Evolutionary conservation across 1,140 invertebrate species (phyloP).

Genomic region (Mizuhopecten yessoensis): DNA sequence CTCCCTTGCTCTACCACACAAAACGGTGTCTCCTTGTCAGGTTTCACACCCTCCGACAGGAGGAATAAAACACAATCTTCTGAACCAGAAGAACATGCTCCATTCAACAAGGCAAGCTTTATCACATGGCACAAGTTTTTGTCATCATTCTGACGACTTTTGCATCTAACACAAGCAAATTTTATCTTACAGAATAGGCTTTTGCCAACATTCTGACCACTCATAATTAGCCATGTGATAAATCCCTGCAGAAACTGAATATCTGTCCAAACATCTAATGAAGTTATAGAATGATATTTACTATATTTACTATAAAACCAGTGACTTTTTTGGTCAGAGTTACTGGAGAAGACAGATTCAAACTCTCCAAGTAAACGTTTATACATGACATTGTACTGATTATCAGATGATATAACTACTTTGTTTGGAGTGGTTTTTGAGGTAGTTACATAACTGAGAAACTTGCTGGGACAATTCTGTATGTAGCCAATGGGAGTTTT

Average conservation of each 20-base stretch:
- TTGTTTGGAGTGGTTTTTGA: background rate
- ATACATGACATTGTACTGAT: background rate
- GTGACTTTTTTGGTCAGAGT: background rate
- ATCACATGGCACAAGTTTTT: background rate
- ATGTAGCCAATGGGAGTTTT: background rate
- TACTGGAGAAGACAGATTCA: too few relatives aligned
- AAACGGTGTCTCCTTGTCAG: background rate
- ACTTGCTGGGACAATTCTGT: background rate
- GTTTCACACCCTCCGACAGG: background rate
- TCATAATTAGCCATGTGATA: background rate
- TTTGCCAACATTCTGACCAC: background rate
- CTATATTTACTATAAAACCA: background rate
- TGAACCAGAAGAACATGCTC: background rate
- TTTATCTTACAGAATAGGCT: too few relatives aligned
- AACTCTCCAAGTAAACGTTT: background rate
- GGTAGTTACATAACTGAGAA: background rate
- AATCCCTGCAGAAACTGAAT: background rate
- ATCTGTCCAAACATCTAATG: slow-evolving; percentile 19
- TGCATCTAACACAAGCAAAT: too few relatives aligned
- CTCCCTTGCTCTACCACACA: too few relatives aligned
- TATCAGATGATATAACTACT: background rate
- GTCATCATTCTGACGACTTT: too few relatives aligned
- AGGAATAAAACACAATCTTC: background rate
- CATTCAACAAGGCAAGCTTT: background rate
- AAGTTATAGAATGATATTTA: too few relatives aligned